A percentile compares a stretch with the other conserved stretches of the same genome.
Conservation (phyloP, 2,888 invertebrate species). For the Pandemis heparana region DNA sequence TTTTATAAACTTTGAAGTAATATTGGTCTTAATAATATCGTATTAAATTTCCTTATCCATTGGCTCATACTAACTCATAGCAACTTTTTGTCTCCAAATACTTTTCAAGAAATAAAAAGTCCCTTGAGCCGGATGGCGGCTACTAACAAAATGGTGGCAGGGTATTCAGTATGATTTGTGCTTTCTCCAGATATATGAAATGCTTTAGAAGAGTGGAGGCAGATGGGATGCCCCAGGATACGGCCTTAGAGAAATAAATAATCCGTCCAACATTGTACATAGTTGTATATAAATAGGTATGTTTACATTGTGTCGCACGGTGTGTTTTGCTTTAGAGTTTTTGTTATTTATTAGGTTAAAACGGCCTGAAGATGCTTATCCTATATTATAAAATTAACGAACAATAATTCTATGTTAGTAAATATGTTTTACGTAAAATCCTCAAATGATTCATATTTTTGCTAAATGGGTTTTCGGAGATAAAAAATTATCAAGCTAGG, state of each 20-base stretch:
- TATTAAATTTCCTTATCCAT: neutral
- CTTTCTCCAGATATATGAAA: constrained; percentile 73
- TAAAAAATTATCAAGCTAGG: too few species aligned
- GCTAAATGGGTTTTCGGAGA: too few species aligned
- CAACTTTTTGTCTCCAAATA: neutral
- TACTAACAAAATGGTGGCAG: constrained; percentile 54
- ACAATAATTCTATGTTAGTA: too few species aligned
- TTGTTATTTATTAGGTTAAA: neutral
- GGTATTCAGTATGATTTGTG: constrained; percentile 55
- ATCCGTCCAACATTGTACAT: constrained; percentile 72
- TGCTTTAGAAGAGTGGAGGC: constrained; percentile 70
- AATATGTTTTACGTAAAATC: too few species aligned
- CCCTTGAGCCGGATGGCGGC: constrained; percentile 14
- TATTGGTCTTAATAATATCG: neutral
- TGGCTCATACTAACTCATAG: neutral
- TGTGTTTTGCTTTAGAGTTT: constrained; percentile 46
- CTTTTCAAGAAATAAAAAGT: constrained; percentile 3
- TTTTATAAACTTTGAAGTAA: neutral
- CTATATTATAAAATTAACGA: neutral
- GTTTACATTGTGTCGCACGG: constrained; percentile 74
- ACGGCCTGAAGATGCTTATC: neutral
- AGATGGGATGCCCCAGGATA: constrained; percentile 70
- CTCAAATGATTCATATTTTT: too few species aligned
- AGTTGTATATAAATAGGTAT: constrained; percentile 76
- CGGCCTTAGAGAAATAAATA: constrained; percentile 71